These are phyloP conservation scores for Xestoiulus laeticollis DNA, from an alignment of 2,888 invertebrate species.

Conservation along the genomic window DNA sequence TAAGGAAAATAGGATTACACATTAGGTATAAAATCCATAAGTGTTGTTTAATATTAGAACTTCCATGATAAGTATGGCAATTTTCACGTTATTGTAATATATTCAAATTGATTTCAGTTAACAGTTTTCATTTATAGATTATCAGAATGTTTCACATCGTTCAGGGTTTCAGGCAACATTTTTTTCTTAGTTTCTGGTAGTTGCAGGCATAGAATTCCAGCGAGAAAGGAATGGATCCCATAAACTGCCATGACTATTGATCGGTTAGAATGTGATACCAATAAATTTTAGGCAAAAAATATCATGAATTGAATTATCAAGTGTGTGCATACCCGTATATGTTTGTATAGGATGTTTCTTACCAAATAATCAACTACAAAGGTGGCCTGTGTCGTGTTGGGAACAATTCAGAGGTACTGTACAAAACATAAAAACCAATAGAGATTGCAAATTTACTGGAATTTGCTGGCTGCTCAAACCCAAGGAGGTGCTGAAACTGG, in stretches of 20 bases:
- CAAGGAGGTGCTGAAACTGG: neutral
- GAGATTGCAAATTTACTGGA: conserved; percentile 22
- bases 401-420: conserved; percentile 48
- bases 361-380: conserved; percentile 31
- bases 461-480: neutral
- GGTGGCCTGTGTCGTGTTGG: conserved; percentile 45
- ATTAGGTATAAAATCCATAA: too few species aligned
- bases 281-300: neutral
- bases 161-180: conserved; percentile 47
- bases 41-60: neutral
- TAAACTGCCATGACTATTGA: conserved; percentile 2
- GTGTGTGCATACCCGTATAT: too few species aligned
- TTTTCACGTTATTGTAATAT: too few species aligned
- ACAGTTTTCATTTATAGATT: neutral
- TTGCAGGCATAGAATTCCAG: conserved; percentile 45
- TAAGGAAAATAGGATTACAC: too few species aligned
- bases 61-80: neutral
- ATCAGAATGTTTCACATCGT: conserved; percentile 49
- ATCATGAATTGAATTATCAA: neutral
- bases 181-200: conserved; percentile 50
- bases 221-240: conserved; percentile 42
- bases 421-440: conserved; percentile 5
- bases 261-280: neutral
- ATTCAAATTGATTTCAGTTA: too few species aligned
- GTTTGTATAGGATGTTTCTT: neutral